Conservation (phyloP, 2,888 invertebrate genomes). For the Ernsta delagoae region DNA sequence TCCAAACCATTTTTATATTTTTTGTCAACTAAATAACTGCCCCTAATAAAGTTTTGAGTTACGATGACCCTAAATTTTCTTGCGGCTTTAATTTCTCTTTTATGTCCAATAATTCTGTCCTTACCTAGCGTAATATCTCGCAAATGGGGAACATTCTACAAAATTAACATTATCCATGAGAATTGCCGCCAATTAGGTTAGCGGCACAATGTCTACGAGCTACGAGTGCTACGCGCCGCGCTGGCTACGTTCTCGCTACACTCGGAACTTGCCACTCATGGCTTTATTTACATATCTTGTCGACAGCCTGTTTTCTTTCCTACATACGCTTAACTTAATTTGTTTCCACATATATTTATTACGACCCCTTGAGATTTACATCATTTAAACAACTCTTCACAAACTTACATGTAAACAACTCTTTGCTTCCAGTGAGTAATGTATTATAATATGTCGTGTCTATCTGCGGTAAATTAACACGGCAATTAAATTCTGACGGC, state of each 20-base stretch:
- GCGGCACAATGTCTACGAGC: constrained; percentile 58
- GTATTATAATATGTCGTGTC: background rate
- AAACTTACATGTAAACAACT: too few species aligned
- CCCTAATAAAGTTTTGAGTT: constrained; percentile 27
- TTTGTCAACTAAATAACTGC: constrained; percentile 12
- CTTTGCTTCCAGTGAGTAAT: background rate
- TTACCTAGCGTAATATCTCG: constrained; percentile 44
- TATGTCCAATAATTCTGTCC: constrained; percentile 26
- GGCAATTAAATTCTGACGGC: constrained; percentile 8
- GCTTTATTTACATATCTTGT: constrained; percentile 42
- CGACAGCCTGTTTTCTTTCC: constrained; percentile 20
- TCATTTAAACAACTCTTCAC: constrained; percentile 4
- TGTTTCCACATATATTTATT: constrained; percentile 41
- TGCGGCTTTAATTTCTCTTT: constrained; percentile 26
- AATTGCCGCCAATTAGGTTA: constrained; percentile 78
- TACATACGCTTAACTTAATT: constrained; percentile 39
- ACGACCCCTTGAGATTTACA: background rate
- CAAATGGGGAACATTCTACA: constrained; percentile 56
- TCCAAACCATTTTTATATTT: too few species aligned
- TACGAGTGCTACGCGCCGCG: constrained; percentile 39
- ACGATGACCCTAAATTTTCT: constrained; percentile 21
- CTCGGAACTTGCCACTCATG: constrained; percentile 42
- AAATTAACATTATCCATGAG: constrained; percentile 73
- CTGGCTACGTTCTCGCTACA: constrained; percentile 40
- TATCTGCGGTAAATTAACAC: constrained; percentile 24